Evolutionary conservation across 2,797 vertebrate species (phyloP).

Genomic region (Anas bahamensis): DNA sequence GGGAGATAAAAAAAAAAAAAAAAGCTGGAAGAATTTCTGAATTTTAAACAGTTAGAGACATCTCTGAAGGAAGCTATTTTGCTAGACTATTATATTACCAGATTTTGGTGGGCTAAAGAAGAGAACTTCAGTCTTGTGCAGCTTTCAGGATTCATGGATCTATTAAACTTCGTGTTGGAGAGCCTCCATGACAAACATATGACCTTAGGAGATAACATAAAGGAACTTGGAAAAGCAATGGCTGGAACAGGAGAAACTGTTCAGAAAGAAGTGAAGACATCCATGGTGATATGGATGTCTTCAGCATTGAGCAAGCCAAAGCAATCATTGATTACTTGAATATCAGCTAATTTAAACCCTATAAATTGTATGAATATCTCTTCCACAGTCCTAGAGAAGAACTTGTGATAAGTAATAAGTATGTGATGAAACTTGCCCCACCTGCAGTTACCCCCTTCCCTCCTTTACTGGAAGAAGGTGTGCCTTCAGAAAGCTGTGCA

Average conservation of each 20-base stretch:
- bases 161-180: slow-evolving; percentile 83
- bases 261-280: not conserved
- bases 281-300: slow-evolving; percentile 51
- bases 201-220: slow-evolving; percentile 82
- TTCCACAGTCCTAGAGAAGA: too few relatives aligned
- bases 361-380: too few relatives aligned
- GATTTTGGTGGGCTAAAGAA: slow-evolving; percentile 88
- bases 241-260: slow-evolving; percentile 59
- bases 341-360: slow-evolving; percentile 53
- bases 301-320: slow-evolving; percentile 81
- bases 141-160: slow-evolving; percentile 83
- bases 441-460: too few relatives aligned
- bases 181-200: slow-evolving; percentile 82
- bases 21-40: slow-evolving; percentile 79
- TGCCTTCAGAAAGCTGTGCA: too few relatives aligned
- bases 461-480: too few relatives aligned
- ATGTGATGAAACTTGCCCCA: too few relatives aligned
- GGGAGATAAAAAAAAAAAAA: too few relatives aligned
- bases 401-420: too few relatives aligned
- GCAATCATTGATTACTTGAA: slow-evolving; percentile 81
- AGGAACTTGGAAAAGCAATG: slow-evolving; percentile 80
- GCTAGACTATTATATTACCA: slow-evolving; percentile 86
- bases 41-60: slow-evolving; percentile 75
- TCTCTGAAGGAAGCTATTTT: slow-evolving; percentile 84
- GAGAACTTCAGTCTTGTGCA: slow-evolving; percentile 81